These are phyloP conservation scores for Solenodon paradoxus DNA, from an alignment of 2,113 vertebrate genomes.

Conservation along the genomic window DNA sequence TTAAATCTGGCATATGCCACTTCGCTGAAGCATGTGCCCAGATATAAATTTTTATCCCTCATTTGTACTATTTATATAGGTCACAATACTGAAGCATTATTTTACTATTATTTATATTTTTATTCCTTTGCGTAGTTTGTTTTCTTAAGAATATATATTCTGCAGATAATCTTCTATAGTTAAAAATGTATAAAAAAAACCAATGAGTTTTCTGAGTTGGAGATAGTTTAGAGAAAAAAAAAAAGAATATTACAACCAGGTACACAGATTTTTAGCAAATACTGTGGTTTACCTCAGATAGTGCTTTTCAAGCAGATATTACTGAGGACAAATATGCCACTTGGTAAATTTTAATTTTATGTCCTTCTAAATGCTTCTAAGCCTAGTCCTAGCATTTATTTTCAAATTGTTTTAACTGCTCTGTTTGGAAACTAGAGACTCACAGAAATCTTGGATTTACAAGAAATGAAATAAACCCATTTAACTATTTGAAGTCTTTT, in stretches of 20 bases:
- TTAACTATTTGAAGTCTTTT: neutral
- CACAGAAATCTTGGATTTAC: neutral
- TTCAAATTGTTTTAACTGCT: neutral
- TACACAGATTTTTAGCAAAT: neutral
- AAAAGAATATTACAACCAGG: neutral
- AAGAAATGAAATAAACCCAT: neutral
- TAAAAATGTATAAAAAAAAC: neutral
- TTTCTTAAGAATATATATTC: neutral
- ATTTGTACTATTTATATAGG: neutral
- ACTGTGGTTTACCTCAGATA: neutral
- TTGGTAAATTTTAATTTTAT: neutral
- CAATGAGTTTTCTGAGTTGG: neutral
- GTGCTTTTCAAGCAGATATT: neutral
- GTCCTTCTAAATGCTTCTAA: neutral
- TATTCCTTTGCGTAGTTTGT: neutral
- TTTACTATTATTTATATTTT: neutral
- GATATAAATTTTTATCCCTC: neutral
- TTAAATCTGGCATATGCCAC: neutral
- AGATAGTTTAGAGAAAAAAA: neutral
- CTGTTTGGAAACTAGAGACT: neutral
- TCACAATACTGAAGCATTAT: neutral
- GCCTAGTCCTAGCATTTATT: neutral
- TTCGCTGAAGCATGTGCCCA: neutral
- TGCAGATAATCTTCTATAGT: neutral
- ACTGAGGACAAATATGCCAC: neutral